Conservation (phyloP, 2,113 vertebrate genomes). For the Cottus gobio region DNA sequence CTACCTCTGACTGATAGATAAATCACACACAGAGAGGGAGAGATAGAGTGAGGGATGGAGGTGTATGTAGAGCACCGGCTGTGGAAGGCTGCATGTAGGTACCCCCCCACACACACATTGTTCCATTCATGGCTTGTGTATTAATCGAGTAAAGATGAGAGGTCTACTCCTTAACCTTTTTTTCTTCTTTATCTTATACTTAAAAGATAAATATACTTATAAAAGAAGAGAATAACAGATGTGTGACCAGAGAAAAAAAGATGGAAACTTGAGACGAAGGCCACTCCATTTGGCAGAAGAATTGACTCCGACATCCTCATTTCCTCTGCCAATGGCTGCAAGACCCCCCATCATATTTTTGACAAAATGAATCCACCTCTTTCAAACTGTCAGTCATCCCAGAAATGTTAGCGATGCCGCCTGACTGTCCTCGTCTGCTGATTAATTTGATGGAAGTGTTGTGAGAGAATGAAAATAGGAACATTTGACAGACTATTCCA, state of each 20-base stretch:
- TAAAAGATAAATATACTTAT: too few species aligned
- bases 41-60: constrained; percentile 51
- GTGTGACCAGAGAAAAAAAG: constrained; percentile 47
- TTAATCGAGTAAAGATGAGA: constrained; percentile 29
- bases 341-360: constrained; percentile 81
- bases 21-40: constrained; percentile 67
- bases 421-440: constrained; percentile 55
- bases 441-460: constrained; percentile 67
- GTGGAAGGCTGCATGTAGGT: constrained; percentile 22
- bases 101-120: neutral
- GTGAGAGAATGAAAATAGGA: constrained; percentile 56
- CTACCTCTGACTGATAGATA: constrained; percentile 74
- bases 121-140: constrained; percentile 27
- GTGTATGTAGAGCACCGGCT: constrained; percentile 43
- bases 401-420: constrained; percentile 57
- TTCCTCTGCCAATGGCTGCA: constrained; percentile 79
- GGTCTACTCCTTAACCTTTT: constrained; percentile 5
- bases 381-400: constrained; percentile 74
- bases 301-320: constrained; percentile 81
- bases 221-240: constrained; percentile 58
- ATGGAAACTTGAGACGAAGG: constrained; percentile 70
- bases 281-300: constrained; percentile 75
- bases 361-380: constrained; percentile 82
- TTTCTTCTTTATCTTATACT: neutral
- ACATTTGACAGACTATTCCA: constrained; percentile 56